A percentile compares a stretch with the other conserved stretches of the same genome.
Conservation (phyloP, 2,113 vertebrate species). For the Pluvialis apricaria region DNA sequence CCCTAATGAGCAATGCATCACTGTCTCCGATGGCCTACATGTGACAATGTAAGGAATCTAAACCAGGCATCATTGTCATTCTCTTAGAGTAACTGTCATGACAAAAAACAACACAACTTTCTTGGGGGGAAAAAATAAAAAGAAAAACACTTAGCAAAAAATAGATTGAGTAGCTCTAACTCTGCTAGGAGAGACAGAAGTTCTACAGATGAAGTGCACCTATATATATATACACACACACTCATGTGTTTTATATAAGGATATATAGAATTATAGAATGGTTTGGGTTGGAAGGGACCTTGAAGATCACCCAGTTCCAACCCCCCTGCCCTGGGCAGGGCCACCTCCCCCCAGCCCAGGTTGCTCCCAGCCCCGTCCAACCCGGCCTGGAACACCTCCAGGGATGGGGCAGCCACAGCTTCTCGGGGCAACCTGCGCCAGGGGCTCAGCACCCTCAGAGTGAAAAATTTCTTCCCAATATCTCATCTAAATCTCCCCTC, state of each 20-base stretch:
- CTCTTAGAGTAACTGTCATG: background rate
- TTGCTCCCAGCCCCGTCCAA: no score
- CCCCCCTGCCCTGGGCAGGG: background rate
- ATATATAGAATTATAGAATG: background rate
- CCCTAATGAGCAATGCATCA: background rate
- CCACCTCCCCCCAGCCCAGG: no score
- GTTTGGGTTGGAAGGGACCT: background rate
- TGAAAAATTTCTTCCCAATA: accelerated
- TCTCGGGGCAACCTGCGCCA: background rate
- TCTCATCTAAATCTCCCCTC: background rate
- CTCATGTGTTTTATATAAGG: no score
- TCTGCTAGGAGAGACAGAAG: background rate
- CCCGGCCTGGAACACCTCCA: background rate
- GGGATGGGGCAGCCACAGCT: background rate
- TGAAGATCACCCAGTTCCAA: background rate
- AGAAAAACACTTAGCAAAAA: background rate
- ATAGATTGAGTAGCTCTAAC: background rate
- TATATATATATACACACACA: no score
- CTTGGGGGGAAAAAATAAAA: no score
- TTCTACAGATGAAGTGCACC: no score
- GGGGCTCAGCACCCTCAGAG: background rate
- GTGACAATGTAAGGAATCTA: background rate
- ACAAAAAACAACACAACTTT: background rate
- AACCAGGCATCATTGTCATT: background rate
- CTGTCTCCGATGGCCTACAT: background rate